These are phyloP conservation scores for Euura lappo DNA, from an alignment of 1,140 invertebrate genomes.

Conservation along the genomic window DNA sequence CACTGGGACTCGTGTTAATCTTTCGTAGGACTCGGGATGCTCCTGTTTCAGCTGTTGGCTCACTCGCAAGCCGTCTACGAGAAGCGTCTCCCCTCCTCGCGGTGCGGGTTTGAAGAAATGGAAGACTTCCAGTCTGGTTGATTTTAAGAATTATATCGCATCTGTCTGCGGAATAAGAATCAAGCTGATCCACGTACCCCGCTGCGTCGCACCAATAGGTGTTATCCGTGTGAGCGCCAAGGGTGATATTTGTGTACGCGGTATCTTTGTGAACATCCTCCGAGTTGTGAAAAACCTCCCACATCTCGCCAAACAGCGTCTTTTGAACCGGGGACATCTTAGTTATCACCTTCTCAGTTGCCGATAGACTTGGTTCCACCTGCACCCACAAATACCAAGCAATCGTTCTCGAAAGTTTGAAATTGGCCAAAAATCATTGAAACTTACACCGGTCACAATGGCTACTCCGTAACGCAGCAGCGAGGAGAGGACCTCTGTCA, in stretches of 20 bases:
- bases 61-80: constrained; percentile 74
- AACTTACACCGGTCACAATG: constrained; percentile 55
- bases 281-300: constrained; percentile 63
- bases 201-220: constrained; percentile 77
- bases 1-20: constrained; percentile 62
- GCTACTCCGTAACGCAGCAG: constrained; percentile 58
- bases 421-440: not conserved
- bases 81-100: constrained; percentile 70
- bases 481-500: constrained; percentile 51
- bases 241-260: constrained; percentile 31
- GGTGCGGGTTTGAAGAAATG: constrained; percentile 70
- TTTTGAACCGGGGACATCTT: constrained; percentile 64
- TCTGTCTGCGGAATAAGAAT: constrained; percentile 9
- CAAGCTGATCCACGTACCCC: constrained; percentile 58
- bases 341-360: constrained; percentile 60
- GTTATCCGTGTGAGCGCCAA: constrained; percentile 69
- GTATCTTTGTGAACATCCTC: constrained; percentile 56
- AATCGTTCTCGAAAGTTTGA: not conserved
- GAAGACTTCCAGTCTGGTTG: constrained; percentile 68
- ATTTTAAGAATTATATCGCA: constrained; percentile 15
- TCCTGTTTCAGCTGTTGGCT: constrained; percentile 63
- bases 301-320: constrained; percentile 72
- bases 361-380: constrained; percentile 59
- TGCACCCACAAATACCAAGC: constrained; percentile 27
- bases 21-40: constrained; percentile 62